Percentiles rank a stretch among this genome's conserved stretches.
Conservation (phyloP, 2,888 invertebrate species). For the Geotrupes spiniger region DNA sequence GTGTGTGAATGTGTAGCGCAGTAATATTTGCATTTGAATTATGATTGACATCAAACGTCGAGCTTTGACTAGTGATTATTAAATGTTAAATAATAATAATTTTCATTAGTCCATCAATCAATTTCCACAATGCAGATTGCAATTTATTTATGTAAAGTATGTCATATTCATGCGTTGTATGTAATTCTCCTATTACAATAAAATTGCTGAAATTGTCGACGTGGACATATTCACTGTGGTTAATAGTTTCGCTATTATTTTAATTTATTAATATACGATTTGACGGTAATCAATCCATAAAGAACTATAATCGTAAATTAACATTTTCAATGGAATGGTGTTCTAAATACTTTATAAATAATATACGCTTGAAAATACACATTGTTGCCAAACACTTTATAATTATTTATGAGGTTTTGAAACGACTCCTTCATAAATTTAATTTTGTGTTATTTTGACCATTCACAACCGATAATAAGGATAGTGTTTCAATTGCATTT, state of each 20-base stretch:
- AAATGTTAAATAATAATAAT: conserved; percentile 20
- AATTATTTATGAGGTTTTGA: too few species aligned
- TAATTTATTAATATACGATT: conserved; percentile 15
- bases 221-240: conserved; percentile 16
- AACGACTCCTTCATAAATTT: too few species aligned
- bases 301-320: background rate
- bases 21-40: conserved; percentile 9
- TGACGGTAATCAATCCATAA: background rate
- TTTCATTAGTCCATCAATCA: conserved; percentile 23
- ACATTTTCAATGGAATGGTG: conserved; percentile 6
- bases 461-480: too few species aligned
- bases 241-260: conserved; percentile 20
- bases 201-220: conserved; percentile 11
- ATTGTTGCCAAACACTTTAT: too few species aligned
- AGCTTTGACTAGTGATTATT: conserved; percentile 18
- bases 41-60: conserved; percentile 15
- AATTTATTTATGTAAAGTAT: conserved; percentile 20
- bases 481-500: too few species aligned
- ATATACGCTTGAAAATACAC: background rate
- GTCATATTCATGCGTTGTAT: conserved; percentile 17
- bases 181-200: conserved; percentile 21
- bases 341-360: conserved; percentile 6
- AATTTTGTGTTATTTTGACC: too few species aligned
- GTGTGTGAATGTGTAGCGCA: too few species aligned
- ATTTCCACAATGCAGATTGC: conserved; percentile 10